Evolutionary conservation across 2,888 invertebrate genomes (phyloP), one percentile per base, ranked within the genome.

Genomic region (Acrocera orbiculus): DNA sequence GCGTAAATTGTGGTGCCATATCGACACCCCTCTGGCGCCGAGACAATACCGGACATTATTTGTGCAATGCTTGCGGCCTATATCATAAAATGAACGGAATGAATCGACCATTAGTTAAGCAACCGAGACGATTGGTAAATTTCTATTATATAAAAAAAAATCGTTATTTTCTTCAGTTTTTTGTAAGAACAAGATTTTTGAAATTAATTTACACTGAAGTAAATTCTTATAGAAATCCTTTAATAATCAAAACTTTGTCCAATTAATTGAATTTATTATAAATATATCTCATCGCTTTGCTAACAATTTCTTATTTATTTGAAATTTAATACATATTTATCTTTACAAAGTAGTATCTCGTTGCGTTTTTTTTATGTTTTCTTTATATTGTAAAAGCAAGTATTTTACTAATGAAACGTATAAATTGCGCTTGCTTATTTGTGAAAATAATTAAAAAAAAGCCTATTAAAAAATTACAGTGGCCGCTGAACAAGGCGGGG

Each of bases 51-150:
- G 96, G 96, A 44, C 93, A 96, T 69, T 96, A 95, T 67, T 76
- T 96, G 52, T 98, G 98, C 76, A 98, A 98, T 71, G 96, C 96
- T 45, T 98, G 98, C 67, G 96, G 96, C 51, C 82, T 98, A 49
- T 96, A 96, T 71, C 80, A 81, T 67, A 89, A 87, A 70, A 83
- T 89, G 83, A 92, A 90, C 64, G 87, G 89, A 58, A 79, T 85
- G 70, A 86, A 86, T 67, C 73, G 89, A 54, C 89, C 90, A 38
- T 69, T 89, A 53, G 80, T 85, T 54, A 86, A 85, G 68, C 87
- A 85, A 62, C 81, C 86, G 56, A 74, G 87, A 64, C 72, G 89
- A 68, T 70, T 83, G 80, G 89, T 89, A 75, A 61, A 49, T 51
- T 46, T 35, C 28, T 30, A 24, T 36, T 37, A 27, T 37, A 38